Evolutionary conservation across 2,797 vertebrate species (phyloP), one percentile per base, ranked within the genome.

Genomic region (Pteronotus mesoamericanus): DNA sequence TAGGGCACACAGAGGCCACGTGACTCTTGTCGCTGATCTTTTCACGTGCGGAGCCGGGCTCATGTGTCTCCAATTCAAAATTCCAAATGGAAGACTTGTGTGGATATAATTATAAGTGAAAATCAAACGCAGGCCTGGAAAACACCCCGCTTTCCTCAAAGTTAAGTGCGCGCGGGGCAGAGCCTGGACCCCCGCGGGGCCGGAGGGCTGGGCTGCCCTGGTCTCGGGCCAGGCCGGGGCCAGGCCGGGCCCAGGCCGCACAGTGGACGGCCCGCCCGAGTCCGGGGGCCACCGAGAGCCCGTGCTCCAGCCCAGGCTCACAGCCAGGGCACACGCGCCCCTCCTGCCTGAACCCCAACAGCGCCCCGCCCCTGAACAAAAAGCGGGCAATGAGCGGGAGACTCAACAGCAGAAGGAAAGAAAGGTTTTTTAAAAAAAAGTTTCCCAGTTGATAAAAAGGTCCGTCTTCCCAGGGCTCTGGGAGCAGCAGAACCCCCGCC

Each of bases 21-120:
- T 95, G 97, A 96, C 93, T 93, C 92, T 95, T 98, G 98, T 97
- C 98, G 98, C 96, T 98, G 96, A 97, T 98, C 98, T 98, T 97
- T 97, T 95, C 93, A 98, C 97, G 85, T 97, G 97, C 98, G 96
- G 97, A 97, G 97, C 96, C 64, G 61, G 14, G 66, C 87, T 93
- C 98, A 98, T 96, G 97, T 98, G 98, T 97, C 94, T 98, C 97
- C 97, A 98, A 98, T 98, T 98, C 98, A 96, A 93, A 96, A 97
- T 86, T 94, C 94, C 94, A 98, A 98, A 98, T 97, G 98, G 97
- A 98, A 98, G 97, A 97, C 98, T 96, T 97, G 98, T 98, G 97
- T 98, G 98, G 88, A 98, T 95, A 97, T 97, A 98, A 98, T 98
- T 97, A 96, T 94, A 98, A 98, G 97, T 86, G 71, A 98, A 98